phyloP scores from a whole-genome alignment of 2,113 vertebrate species.

The Cavia aperea region DNA sequence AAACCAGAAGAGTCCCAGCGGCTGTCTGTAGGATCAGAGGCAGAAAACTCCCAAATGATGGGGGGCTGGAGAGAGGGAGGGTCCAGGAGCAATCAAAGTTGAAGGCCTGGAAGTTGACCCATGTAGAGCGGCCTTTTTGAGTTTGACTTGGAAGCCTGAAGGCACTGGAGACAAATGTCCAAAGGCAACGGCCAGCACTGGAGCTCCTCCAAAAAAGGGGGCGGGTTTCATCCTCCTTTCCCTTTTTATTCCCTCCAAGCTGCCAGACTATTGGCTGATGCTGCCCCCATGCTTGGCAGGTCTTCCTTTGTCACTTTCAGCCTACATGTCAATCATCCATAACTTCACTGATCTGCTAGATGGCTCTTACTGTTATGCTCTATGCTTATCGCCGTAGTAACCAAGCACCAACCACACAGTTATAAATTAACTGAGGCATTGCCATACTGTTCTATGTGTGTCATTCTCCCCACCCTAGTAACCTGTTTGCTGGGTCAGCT shows the following conservation, averaged over 20 bases:
- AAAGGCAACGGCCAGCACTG: background rate
- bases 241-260: background rate
- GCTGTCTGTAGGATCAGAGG: background rate
- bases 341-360: background rate
- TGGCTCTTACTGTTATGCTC: background rate
- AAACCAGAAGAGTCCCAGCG: background rate
- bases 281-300: background rate
- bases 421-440: too few relatives aligned
- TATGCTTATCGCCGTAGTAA: too few relatives aligned
- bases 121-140: background rate
- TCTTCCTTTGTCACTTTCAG: background rate
- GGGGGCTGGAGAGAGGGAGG: background rate
- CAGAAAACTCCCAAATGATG: background rate
- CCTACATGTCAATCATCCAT: background rate
- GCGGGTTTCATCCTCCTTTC: background rate
- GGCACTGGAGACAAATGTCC: background rate
- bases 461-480: too few relatives aligned
- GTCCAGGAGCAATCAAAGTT: background rate
- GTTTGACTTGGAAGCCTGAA: background rate
- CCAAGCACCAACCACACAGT: too few relatives aligned
- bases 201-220: background rate
- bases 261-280: background rate
- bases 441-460: too few relatives aligned
- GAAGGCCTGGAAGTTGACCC: background rate
- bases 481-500: too few relatives aligned